Conservation (phyloP, 1,140 invertebrate genomes). For the Drosophila santomea region DNA sequence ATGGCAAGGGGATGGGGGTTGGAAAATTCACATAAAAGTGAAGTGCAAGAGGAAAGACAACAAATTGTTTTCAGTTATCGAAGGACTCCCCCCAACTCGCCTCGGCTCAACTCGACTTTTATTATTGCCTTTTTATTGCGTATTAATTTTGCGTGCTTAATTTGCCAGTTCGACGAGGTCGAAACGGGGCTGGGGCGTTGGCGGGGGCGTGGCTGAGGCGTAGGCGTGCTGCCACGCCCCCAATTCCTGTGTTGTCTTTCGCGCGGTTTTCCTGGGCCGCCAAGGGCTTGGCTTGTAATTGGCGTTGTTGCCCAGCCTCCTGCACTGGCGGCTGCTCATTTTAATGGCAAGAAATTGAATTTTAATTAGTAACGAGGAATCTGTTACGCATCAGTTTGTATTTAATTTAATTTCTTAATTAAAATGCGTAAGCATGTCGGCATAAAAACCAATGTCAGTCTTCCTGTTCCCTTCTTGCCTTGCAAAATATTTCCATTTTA, state of each 20-base stretch:
- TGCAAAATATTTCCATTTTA: constrained; percentile 49
- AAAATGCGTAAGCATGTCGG: constrained; percentile 78
- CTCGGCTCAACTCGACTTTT: constrained; percentile 59
- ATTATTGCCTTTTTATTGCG: constrained; percentile 84
- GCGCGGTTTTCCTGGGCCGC: constrained; percentile 47
- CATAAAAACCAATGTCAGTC: constrained; percentile 68
- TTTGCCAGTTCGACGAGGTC: constrained; percentile 50
- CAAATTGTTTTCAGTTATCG: constrained; percentile 76
- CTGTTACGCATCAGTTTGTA: constrained; percentile 83
- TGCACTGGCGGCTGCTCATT: constrained; percentile 56
- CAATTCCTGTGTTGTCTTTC: constrained; percentile 14
- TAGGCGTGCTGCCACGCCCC: constrained; percentile 29
- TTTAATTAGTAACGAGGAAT: constrained; percentile 83
- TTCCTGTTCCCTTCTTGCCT: neutral
- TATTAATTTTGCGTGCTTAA: constrained; percentile 84
- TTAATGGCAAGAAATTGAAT: constrained; percentile 84
- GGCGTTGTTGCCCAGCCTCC: constrained; percentile 53
- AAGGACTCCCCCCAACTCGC: constrained; percentile 1
- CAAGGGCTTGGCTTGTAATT: constrained; percentile 72
- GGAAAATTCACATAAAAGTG: constrained; percentile 44
- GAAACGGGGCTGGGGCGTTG: neutral
- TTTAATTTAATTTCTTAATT: constrained; percentile 84
- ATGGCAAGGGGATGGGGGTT: neutral
- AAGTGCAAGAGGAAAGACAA: constrained; percentile 54
- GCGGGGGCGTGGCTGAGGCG: constrained; percentile 21